phyloP scores from a whole-genome alignment of 2,797 vertebrate genomes.

The Gallinago nigripennis region DNA sequence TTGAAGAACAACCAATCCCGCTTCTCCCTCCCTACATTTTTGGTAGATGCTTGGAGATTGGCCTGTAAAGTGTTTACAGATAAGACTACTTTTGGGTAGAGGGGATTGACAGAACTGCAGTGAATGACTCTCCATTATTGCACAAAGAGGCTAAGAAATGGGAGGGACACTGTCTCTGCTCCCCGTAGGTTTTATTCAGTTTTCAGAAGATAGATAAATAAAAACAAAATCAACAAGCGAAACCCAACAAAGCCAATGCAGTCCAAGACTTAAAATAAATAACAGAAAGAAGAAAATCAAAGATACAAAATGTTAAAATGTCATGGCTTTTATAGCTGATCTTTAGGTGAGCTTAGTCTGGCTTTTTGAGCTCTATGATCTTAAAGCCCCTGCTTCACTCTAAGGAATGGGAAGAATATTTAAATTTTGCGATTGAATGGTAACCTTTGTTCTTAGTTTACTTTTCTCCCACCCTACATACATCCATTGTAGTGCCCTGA shows the following conservation, averaged over 20 bases:
- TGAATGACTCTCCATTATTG: background rate
- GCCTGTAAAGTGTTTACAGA: background rate
- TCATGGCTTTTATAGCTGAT: conserved; percentile 43
- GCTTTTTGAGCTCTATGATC: background rate
- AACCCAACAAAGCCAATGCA: background rate
- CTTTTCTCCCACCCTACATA: conserved; percentile 35
- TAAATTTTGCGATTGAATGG: background rate
- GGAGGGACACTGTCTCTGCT: background rate
- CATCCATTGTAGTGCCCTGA: background rate
- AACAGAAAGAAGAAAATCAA: background rate
- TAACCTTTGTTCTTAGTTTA: conserved; percentile 57
- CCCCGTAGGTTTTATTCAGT: background rate
- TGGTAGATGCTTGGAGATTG: background rate
- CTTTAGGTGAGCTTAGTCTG: conserved; percentile 51
- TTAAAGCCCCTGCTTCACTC: conserved; percentile 47
- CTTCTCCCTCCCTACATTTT: background rate
- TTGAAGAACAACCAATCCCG: background rate
- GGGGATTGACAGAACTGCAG: background rate
- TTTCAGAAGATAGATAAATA: background rate
- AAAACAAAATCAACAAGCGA: background rate
- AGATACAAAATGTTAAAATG: conserved; percentile 32
- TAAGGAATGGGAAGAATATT: conserved; percentile 38
- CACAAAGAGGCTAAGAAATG: background rate
- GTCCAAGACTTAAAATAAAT: background rate
- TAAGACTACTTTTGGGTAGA: background rate